Conservation (phyloP, 2,113 vertebrate genomes). For the Varanus salvator region DNA sequence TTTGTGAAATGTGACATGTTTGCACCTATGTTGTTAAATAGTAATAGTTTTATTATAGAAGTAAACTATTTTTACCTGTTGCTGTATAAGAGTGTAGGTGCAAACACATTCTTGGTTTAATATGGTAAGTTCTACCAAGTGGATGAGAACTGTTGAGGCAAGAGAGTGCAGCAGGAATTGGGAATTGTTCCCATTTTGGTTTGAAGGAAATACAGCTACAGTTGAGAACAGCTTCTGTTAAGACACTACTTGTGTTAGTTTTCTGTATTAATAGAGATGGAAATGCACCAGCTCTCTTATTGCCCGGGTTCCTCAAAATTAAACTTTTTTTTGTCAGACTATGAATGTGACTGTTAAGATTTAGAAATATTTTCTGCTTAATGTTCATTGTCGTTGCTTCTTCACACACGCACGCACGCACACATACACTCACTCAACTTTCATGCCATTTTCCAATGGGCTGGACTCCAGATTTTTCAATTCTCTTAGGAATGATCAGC, state of each 20-base stretch:
- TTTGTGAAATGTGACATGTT: background rate
- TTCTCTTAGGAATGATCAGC: conserved; percentile 34
- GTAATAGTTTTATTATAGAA: conserved; percentile 3
- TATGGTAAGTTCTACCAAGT: conserved; percentile 27
- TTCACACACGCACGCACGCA: background rate
- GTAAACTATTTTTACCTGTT: background rate
- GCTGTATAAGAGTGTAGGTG: background rate
- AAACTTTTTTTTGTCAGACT: conserved; percentile 5
- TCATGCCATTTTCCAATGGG: background rate
- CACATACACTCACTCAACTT: background rate
- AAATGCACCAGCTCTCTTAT: background rate
- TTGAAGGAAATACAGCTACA: conserved; percentile 46
- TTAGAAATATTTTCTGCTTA: background rate
- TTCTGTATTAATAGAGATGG: conserved; percentile 60
- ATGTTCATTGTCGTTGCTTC: background rate
- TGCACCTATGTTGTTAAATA: background rate
- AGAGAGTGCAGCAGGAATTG: conserved; percentile 40
- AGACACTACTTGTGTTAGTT: conserved; percentile 51
- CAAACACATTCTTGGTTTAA: background rate
- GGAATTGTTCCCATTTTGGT: conserved; percentile 9
- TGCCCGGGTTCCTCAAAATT: background rate
- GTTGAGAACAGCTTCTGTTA: conserved; percentile 23
- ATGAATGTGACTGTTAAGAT: conserved; percentile 15
- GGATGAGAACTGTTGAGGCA: conserved; percentile 9
- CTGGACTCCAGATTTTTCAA: conserved; percentile 8